Evolutionary conservation across 2,113 vertebrate genomes (phyloP).

Genomic region (Euleptes europaea): DNA sequence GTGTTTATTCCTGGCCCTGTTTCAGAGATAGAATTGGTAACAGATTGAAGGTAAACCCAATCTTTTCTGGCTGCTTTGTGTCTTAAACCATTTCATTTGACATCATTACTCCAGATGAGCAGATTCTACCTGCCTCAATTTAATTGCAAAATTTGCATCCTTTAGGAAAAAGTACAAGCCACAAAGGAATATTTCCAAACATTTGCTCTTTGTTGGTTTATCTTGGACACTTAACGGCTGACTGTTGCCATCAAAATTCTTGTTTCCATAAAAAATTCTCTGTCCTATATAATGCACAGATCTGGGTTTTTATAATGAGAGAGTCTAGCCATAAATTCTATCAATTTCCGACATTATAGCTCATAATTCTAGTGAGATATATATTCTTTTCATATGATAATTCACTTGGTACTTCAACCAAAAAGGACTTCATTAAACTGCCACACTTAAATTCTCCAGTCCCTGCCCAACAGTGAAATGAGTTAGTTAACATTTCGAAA

Average conservation of each 20-base stretch:
- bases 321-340: constrained; percentile 44
- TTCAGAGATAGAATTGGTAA: too few species aligned
- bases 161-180: not conserved
- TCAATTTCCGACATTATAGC: constrained; percentile 54
- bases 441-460: constrained; percentile 62
- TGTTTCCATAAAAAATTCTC: constrained; percentile 27
- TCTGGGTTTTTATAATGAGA: constrained; percentile 60
- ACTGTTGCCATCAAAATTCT: not conserved
- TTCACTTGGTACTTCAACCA: constrained; percentile 35
- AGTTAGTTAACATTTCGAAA: constrained; percentile 72
- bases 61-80: not conserved
- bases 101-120: not conserved
- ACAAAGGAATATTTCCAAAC: not conserved
- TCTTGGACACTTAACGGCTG: not conserved
- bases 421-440: constrained; percentile 64
- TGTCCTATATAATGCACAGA: constrained; percentile 49
- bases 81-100: not conserved
- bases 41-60: not conserved
- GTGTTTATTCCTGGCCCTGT: too few species aligned
- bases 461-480: constrained; percentile 59
- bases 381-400: constrained; percentile 61
- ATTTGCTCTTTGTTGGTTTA: not conserved
- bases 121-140: not conserved
- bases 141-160: not conserved
- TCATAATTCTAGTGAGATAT: constrained; percentile 62